Evolutionary conservation across 2,113 vertebrate species (phyloP), one percentile per base, ranked within the genome.

Genomic region (Clinocottus analis): DNA sequence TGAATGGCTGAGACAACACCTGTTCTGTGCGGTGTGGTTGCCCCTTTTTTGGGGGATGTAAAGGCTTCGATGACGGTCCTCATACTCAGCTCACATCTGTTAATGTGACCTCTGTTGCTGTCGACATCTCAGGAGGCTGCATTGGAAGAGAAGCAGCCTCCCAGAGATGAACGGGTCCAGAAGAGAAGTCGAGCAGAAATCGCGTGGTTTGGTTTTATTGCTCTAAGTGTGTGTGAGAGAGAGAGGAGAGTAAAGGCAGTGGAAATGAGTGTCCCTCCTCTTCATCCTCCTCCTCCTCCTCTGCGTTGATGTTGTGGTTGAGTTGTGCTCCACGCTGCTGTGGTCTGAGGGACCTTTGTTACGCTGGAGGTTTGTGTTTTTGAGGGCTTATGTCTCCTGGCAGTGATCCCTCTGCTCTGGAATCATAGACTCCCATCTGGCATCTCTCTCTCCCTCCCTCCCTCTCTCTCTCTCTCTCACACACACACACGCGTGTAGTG

Each of bases 391-490:
- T 55, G 25, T 77, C 82, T 72, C 65, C 60, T 77, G 78, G 51
- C 84, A 45, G 33, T 8, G 66, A 77, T 76, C 63, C 31, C 9
- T 41, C 73, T 66, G 64, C 75, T 80, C 49, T 49, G 85, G 67
- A 75, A 53, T 51, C 72, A 58, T n/a, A 65, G 35, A 69, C 58
- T 77, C 72, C 75, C 82, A 65, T 83, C 79, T 83, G 51, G 59
- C 66, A 27, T 47, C 63, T n/a, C 0, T 5, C 13, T 10, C 45
- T 17, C 45, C 4, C 29, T 31, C 29, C 19, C 45, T 21, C 45
- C 19, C 45, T 19, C 29, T 31, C 29, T 21, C 45, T 21, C 45
- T 21, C 45, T 19, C 45, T 19, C 45, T 7, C 45, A 47, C 45
- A 47, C 45, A 47, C 45, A 47, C 37, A 43, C 29, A 62, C 53